Evolutionary conservation across 2,113 vertebrate genomes (phyloP).

Genomic region (Sylvietta virens): DNA sequence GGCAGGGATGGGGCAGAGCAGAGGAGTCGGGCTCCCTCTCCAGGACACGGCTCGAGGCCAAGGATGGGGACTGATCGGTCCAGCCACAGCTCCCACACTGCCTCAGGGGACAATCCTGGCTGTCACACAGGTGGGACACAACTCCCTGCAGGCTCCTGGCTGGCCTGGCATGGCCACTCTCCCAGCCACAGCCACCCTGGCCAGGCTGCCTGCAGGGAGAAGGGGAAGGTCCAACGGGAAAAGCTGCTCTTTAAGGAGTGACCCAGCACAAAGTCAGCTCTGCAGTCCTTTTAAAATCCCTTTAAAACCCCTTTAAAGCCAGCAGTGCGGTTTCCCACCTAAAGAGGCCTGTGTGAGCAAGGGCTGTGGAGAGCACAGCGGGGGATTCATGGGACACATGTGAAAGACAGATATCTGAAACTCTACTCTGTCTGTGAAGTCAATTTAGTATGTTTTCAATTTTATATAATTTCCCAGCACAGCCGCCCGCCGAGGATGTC

Average conservation of each 20-base stretch:
- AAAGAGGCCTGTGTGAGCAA: fast-evolving
- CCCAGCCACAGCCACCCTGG: not conserved
- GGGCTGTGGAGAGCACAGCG: not conserved
- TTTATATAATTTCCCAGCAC: not conserved
- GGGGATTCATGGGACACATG: not conserved
- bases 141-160: not conserved
- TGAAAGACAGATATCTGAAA: not conserved
- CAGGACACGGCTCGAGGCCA: not conserved
- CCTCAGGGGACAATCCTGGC: not conserved
- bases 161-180: not conserved
- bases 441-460: not conserved
- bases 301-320: fast-evolving
- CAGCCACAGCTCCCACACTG: not conserved
- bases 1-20: not conserved
- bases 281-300: fast-evolving
- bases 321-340: not conserved
- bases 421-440: not conserved
- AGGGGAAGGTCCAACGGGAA: not conserved
- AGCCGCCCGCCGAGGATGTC: not conserved
- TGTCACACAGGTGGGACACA: not conserved
- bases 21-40: constrained; percentile 41
- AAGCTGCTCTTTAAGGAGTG: fast-evolving
- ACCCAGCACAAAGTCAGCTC: not conserved
- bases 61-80: not conserved
- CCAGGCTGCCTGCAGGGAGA: not conserved